Base-by-base conservation (phyloP, 2,888 invertebrate genomes). In the Notocelia uddmanniana region DNA sequence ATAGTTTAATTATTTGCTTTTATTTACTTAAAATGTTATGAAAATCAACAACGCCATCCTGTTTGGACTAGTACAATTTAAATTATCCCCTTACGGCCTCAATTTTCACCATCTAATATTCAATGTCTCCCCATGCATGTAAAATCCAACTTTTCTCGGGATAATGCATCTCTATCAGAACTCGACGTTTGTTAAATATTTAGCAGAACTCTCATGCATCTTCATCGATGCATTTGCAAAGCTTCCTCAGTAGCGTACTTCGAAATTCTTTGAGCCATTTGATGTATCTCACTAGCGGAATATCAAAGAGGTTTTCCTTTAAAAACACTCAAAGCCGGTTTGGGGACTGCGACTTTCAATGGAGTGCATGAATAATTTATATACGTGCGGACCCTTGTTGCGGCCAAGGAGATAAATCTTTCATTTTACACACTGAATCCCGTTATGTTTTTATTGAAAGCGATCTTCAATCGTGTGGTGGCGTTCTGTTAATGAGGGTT, bases 311-410 rank as follows among this genome's bases (percentile, higher is more conserved):
- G 82, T 85, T 86, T 75, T 83, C 83, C 83, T 87, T 86, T 84
- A 83, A 87, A 89, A 90, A 89, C 83, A 88, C 84, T 85, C 82
- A 79, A 80, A 83, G 82, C 80, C 79, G 81, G 84, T 83, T 87
- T 79, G 80, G 83, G 79, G 83, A 82, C 84, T 76, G 70, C 76
- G 83, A 85, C 86, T 88, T 89, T 89, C 89, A 90, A 88, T 89
- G 80, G 83, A 85, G 81, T 82, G 82, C 85, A 86, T 87, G 88
- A 89, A 90, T 90, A 89, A 89, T 90, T 88, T 88, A 89, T 85
- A 78, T 82, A 75, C 73, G 78, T 73, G 79, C 76, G 72, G 80
- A 82, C 81, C 82, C 82, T 79, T 79, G 78, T 82, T 79, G 77
- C 73, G 79, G 77, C 76, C 74, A 73, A 76, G 76, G 75, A 84